Conservation (phyloP, 2,888 invertebrate species). For the Muschampia plurimacula region DNA sequence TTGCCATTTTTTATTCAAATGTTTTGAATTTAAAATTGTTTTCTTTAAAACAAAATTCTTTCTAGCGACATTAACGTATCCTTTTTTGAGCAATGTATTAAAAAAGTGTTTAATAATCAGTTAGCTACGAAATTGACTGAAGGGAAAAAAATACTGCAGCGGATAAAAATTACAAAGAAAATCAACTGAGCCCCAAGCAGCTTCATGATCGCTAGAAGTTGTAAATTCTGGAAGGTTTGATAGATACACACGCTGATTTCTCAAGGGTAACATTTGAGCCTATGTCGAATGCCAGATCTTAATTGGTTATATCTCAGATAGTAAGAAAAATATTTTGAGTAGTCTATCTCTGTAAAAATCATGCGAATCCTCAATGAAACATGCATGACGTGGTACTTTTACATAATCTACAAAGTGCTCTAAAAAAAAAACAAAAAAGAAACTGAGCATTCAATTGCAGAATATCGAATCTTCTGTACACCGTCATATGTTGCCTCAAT, state of each 20-base stretch:
- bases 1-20: too few relatives aligned
- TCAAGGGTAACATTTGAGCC: not conserved
- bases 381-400: not conserved
- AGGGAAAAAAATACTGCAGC: too few relatives aligned
- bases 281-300: slow-evolving; percentile 1
- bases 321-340: not conserved
- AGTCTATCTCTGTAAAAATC: not conserved
- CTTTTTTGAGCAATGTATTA: too few relatives aligned
- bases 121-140: too few relatives aligned
- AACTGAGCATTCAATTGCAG: not conserved
- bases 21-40: too few relatives aligned
- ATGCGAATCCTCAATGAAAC: not conserved
- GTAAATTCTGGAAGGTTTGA: not conserved
- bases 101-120: too few relatives aligned
- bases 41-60: too few relatives aligned
- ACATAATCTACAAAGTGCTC: too few relatives aligned
- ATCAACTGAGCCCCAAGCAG: too few relatives aligned
- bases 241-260: not conserved
- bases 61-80: too few relatives aligned
- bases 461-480: slow-evolving; percentile 27
- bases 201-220: not conserved
- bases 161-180: too few relatives aligned
- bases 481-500: slow-evolving; percentile 29
- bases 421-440: slow-evolving; percentile 3
- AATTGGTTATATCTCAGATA: not conserved